These are phyloP conservation scores for Luscinia megarhynchos DNA, from an alignment of 2,797 vertebrate genomes.

Conservation along the genomic window DNA sequence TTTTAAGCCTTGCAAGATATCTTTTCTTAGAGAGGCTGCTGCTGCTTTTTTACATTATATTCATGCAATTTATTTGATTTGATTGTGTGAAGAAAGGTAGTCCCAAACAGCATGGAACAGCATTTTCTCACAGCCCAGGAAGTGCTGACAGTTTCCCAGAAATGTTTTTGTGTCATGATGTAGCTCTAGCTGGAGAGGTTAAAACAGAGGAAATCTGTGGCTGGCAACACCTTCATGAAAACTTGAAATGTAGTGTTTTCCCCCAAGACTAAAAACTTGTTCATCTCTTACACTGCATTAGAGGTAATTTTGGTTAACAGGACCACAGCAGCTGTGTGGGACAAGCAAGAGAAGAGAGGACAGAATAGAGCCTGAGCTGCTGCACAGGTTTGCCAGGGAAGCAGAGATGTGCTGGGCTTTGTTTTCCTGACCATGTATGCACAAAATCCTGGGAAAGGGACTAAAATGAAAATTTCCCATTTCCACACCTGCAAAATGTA, in stretches of 20 bases:
- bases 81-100: background rate
- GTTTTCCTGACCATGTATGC: background rate
- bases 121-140: background rate
- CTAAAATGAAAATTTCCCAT: background rate
- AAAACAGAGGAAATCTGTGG: background rate
- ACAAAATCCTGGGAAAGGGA: background rate
- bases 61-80: background rate
- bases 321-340: background rate
- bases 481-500: background rate
- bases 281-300: background rate
- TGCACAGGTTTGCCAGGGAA: background rate
- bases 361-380: background rate
- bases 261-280: accelerated
- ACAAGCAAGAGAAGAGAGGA: background rate
- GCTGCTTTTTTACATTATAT: background rate
- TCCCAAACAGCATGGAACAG: background rate
- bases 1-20: background rate
- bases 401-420: background rate
- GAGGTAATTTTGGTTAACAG: background rate
- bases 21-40: background rate
- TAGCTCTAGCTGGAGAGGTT: background rate
- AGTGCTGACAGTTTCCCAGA: background rate
- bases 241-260: background rate
- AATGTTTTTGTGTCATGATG: accelerated
- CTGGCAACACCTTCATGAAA: background rate